These are phyloP conservation scores for Telmatherina bonti DNA, from an alignment of 2,797 vertebrate genomes.

Conservation along the genomic window DNA sequence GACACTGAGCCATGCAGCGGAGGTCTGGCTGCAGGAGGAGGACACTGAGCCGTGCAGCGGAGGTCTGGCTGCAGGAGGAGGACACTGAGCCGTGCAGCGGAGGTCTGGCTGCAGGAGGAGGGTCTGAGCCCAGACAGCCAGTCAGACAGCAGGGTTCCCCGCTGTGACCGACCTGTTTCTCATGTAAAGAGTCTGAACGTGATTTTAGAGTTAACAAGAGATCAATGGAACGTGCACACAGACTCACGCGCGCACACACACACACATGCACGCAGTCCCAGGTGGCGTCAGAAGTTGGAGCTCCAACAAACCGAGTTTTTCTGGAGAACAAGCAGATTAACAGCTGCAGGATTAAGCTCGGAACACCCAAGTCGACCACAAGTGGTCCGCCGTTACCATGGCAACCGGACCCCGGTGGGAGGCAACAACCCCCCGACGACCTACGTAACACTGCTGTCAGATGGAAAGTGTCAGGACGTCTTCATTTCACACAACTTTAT, in stretches of 20 bases:
- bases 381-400: slow-evolving; percentile 63
- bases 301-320: slow-evolving; percentile 77
- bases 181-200: slow-evolving; percentile 4
- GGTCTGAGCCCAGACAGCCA: slow-evolving; percentile 6
- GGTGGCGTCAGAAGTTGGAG: slow-evolving; percentile 64
- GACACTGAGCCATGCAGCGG: too few relatives aligned
- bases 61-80: too few relatives aligned
- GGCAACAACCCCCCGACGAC: background rate
- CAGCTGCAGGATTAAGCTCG: slow-evolving; percentile 71
- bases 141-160: slow-evolving; percentile 17
- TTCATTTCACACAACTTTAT: slow-evolving; percentile 9
- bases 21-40: too few relatives aligned
- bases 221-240: background rate
- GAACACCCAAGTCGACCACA: slow-evolving; percentile 84
- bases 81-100: too few relatives aligned
- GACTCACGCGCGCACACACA: slow-evolving; percentile 9
- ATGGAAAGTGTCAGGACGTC: slow-evolving; percentile 9
- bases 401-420: slow-evolving; percentile 52
- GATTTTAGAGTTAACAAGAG: slow-evolving; percentile 12
- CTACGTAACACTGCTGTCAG: background rate
- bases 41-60: too few relatives aligned
- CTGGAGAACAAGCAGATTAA: slow-evolving; percentile 80
- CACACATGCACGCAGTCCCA: slow-evolving; percentile 9
- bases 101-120: too few relatives aligned
- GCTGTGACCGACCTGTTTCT: background rate